These are phyloP conservation scores for Exocentrus adspersus DNA, from an alignment of 2,888 invertebrate species.

Conservation along the genomic window DNA sequence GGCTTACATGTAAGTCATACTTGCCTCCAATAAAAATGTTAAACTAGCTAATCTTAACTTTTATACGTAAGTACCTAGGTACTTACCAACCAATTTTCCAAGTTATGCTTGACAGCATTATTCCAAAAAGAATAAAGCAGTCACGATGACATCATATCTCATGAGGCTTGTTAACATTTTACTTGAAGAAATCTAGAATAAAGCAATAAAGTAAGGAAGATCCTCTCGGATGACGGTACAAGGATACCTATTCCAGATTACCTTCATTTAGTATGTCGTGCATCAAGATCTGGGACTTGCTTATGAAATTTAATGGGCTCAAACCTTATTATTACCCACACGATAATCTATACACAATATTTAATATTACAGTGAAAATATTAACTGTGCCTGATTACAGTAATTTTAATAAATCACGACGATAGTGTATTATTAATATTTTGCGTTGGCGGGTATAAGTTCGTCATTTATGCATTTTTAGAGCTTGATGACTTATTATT, in stretches of 20 bases:
- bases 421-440: slow-evolving; percentile 47
- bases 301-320: slow-evolving; percentile 62
- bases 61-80: too few species aligned
- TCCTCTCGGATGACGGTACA: slow-evolving; percentile 37
- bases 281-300: slow-evolving; percentile 61
- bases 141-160: background rate
- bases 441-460: slow-evolving; percentile 47
- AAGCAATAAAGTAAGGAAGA: slow-evolving; percentile 33
- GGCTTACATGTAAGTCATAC: too few species aligned
- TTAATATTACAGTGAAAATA: slow-evolving; percentile 57
- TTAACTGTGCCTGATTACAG: slow-evolving; percentile 56
- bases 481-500: slow-evolving; percentile 39
- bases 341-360: slow-evolving; percentile 56
- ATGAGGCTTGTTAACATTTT: slow-evolving; percentile 7
- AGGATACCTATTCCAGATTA: slow-evolving; percentile 49
- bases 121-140: background rate
- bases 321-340: slow-evolving; percentile 60
- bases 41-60: too few species aligned
- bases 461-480: slow-evolving; percentile 39
- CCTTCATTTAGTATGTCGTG: slow-evolving; percentile 60
- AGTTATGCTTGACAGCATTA: too few species aligned
- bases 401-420: slow-evolving; percentile 57
- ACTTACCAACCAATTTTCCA: too few species aligned
- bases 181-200: slow-evolving; percentile 13
- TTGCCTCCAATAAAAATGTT: too few species aligned